phyloP scores from a whole-genome alignment of 1,140 invertebrate genomes.

The Eumaeus atala region DNA sequence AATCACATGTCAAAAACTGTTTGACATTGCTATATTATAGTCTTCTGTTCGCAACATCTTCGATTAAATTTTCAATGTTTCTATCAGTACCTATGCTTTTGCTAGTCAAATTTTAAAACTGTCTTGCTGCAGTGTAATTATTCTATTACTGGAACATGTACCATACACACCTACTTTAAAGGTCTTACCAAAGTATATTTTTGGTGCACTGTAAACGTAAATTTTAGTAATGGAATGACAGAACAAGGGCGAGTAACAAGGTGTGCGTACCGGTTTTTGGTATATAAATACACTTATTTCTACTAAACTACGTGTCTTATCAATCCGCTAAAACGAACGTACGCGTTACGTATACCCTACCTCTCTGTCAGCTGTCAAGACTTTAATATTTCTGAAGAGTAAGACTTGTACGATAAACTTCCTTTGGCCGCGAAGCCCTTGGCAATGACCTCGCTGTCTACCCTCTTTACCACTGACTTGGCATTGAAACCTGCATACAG shows the following conservation, averaged over 20 bases:
- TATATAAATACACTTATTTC: conserved; percentile 1
- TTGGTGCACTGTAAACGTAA: not conserved
- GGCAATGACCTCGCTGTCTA: conserved; percentile 35
- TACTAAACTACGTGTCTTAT: conserved; percentile 14
- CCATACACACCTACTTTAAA: no score
- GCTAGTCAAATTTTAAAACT: no score
- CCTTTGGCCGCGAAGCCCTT: conserved; percentile 28
- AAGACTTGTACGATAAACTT: conserved; percentile 28
- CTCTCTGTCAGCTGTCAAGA: conserved; percentile 20
- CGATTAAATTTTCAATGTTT: no score
- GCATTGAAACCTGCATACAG: conserved; percentile 12
- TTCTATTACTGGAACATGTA: no score
- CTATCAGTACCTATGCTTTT: no score
- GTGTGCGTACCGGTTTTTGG: conserved; percentile 6
- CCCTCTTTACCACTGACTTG: conserved; percentile 26
- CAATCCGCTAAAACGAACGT: conserved; percentile 15
- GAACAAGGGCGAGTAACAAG: conserved; percentile 2
- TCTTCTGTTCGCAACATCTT: no score
- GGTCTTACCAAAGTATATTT: no score
- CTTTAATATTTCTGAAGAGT: conserved; percentile 23
- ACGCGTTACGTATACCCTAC: conserved; percentile 18
- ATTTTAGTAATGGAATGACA: not conserved
- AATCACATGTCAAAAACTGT: no score
- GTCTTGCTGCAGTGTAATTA: no score
- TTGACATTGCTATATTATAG: no score